Evolutionary conservation across 2,888 invertebrate species (phyloP).

Genomic region (Hydriomena furcata): DNA sequence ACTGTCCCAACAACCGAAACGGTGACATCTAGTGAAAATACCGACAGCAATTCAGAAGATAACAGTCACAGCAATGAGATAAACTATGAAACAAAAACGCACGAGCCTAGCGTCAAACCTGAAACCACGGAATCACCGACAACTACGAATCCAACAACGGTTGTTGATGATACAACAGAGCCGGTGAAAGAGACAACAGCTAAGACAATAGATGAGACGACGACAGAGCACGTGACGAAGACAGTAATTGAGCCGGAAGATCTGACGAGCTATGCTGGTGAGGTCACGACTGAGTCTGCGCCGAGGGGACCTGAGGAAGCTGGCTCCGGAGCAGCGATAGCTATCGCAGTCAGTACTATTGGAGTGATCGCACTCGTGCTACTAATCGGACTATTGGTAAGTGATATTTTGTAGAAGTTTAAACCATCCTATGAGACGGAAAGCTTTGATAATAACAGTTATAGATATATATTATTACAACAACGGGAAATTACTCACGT

Average conservation of each 20-base stretch:
- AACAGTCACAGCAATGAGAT: conserved; percentile 71
- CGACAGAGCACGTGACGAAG: conserved; percentile 48
- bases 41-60: conserved; percentile 55
- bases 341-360: conserved; percentile 91
- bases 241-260: conserved; percentile 56
- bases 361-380: conserved; percentile 90
- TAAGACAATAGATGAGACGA: conserved; percentile 36
- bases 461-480: no score
- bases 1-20: conserved; percentile 40
- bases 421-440: no score
- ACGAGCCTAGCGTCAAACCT: conserved; percentile 18
- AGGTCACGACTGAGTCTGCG: conserved; percentile 64
- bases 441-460: no score
- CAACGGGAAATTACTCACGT: no score
- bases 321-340: conserved; percentile 89
- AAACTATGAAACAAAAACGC: conserved; percentile 47
- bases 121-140: conserved; percentile 11
- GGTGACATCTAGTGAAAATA: conserved; percentile 43
- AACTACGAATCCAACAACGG: conserved; percentile 26
- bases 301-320: conserved; percentile 62
- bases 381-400: conserved; percentile 90
- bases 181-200: conserved; percentile 35
- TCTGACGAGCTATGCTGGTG: conserved; percentile 55
- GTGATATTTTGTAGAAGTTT: conserved; percentile 46
- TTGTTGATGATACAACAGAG: conserved; percentile 25